Conservation (phyloP, 2,113 vertebrate genomes). For the Cathartes aura region DNA sequence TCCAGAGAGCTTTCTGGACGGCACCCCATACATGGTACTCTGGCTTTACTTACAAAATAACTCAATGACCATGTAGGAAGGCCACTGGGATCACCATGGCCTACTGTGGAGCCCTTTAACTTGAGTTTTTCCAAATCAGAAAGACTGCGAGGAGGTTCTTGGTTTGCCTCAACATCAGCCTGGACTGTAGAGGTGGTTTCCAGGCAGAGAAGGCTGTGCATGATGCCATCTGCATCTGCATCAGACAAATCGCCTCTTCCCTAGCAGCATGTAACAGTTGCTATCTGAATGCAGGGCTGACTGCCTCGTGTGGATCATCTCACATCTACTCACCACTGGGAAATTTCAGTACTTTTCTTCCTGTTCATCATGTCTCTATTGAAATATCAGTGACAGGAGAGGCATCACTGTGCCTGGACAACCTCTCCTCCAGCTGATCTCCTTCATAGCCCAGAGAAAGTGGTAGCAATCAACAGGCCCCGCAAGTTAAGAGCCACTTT, state of each 20-base stretch:
- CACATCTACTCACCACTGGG: background rate
- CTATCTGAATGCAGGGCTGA: background rate
- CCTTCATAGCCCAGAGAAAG: background rate
- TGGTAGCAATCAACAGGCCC: background rate
- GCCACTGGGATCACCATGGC: background rate
- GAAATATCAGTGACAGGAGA: background rate
- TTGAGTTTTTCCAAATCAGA: background rate
- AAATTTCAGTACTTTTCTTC: background rate
- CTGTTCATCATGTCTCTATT: background rate
- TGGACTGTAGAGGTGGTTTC: background rate
- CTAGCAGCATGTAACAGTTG: background rate
- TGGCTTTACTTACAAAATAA: background rate
- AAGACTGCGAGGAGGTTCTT: background rate
- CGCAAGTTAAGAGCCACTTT: background rate
- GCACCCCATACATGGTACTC: background rate
- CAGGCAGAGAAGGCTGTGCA: background rate
- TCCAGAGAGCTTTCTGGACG: background rate
- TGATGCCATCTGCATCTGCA: background rate
- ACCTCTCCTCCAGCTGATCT: background rate
- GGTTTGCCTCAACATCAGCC: background rate
- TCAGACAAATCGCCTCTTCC: background rate
- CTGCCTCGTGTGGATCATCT: background rate
- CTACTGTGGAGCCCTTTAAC: background rate
- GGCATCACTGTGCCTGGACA: background rate
- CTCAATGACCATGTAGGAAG: background rate